Conservation (phyloP, 2,888 invertebrate species). For the Acrocyrtus sp. region DNA sequence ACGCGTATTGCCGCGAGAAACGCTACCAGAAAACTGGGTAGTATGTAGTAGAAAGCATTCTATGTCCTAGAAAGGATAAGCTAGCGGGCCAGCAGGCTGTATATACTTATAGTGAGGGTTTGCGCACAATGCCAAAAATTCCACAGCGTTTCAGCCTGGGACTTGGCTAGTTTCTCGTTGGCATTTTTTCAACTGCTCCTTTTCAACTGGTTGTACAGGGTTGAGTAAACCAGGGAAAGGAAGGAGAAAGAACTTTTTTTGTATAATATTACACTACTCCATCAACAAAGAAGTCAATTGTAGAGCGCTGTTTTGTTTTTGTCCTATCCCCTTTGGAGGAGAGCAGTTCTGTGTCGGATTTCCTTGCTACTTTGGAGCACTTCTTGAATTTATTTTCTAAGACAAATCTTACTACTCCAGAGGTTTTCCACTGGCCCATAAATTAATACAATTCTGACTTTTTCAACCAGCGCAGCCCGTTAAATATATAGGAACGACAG, state of each 20-base stretch:
- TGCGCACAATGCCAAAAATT: background rate
- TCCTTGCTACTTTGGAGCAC: background rate
- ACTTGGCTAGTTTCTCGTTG: background rate
- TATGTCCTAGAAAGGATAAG: background rate
- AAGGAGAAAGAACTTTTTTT: constrained; percentile 11
- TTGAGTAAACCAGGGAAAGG: background rate
- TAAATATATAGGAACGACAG: background rate
- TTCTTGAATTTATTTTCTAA: background rate
- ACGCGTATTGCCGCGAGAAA: constrained; percentile 29
- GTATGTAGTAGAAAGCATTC: background rate
- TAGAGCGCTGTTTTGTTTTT: constrained; percentile 1
- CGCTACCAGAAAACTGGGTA: constrained; percentile 28
- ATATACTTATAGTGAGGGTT: background rate
- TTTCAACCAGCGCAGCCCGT: background rate
- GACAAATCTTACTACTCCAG: background rate
- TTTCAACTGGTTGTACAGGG: background rate
- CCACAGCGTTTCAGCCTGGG: background rate
- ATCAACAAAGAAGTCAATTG: constrained; percentile 29
- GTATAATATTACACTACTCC: constrained; percentile 16
- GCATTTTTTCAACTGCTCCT: background rate
- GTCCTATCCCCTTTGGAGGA: background rate
- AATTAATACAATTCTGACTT: background rate
- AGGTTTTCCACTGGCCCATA: background rate
- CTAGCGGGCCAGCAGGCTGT: background rate
- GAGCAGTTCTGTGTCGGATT: background rate